phyloP scores from a whole-genome alignment of 1,140 invertebrate genomes.

The Pseudomyrmex gracilis region DNA sequence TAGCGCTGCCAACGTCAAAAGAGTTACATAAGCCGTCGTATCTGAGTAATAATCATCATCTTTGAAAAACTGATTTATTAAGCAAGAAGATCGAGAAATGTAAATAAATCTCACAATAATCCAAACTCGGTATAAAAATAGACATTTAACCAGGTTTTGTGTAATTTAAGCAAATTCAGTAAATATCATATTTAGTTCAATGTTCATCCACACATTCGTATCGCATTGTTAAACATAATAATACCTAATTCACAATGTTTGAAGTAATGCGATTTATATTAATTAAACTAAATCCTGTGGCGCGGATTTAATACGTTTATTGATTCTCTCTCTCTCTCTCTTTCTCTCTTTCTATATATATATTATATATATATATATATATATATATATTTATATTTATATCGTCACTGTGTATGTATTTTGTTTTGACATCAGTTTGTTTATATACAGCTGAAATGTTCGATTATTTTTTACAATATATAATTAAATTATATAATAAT shows the following conservation, averaged over 20 bases:
- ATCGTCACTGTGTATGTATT: background rate
- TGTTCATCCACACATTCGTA: background rate
- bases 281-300: conserved; percentile 41
- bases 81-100: background rate
- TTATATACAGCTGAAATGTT: conserved; percentile 14
- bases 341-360: too few relatives aligned
- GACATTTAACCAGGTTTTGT: background rate
- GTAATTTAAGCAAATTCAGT: conserved; percentile 12
- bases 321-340: conserved; percentile 10
- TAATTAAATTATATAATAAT: too few relatives aligned
- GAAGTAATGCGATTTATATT: conserved; percentile 51
- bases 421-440: conserved; percentile 18
- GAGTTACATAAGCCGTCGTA: background rate
- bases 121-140: background rate
- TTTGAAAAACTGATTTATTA: background rate
- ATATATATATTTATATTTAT: too few relatives aligned
- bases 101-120: too few relatives aligned
- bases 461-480: conserved; percentile 10
- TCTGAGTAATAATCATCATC: background rate
- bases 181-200: conserved; percentile 36
- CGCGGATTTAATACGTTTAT: conserved; percentile 38
- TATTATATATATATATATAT: too few relatives aligned
- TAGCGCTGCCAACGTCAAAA: too few relatives aligned
- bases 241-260: conserved; percentile 49
- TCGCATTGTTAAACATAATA: conserved; percentile 37